Conservation (phyloP, 2,113 vertebrate genomes). For the Corythornis cristatus region DNA sequence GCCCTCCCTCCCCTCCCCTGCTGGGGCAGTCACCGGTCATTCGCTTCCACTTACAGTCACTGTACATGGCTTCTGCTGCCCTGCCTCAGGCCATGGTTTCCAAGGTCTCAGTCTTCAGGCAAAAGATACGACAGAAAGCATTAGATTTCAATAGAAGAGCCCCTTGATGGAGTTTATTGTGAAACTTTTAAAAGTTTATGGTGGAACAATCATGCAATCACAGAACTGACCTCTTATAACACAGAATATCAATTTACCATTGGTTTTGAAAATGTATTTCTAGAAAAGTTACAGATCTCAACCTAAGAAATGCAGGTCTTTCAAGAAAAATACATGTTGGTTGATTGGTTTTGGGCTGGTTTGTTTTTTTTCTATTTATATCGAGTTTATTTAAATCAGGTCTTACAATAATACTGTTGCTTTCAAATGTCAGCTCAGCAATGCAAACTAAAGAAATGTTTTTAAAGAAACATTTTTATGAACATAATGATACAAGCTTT, state of each 20-base stretch:
- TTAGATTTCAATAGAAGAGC: conserved; percentile 35
- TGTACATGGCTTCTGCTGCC: background rate
- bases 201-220: background rate
- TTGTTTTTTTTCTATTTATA: background rate
- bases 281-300: background rate
- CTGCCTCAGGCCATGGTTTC: background rate
- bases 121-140: conserved; percentile 55
- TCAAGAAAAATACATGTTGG: background rate
- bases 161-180: background rate
- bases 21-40: background rate
- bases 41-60: conserved; percentile 52
- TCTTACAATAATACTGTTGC: background rate
- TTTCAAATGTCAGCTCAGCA: background rate
- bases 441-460: background rate
- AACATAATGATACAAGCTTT: background rate
- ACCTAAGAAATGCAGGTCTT: background rate
- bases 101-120: conserved; percentile 11
- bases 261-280: background rate
- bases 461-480: background rate
- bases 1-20: background rate
- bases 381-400: background rate
- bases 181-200: conserved; percentile 34
- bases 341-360: too few species aligned
- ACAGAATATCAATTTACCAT: background rate
- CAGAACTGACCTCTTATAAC: background rate